phyloP scores from a whole-genome alignment of 2,888 invertebrate species.

The Crioceris asparagi region DNA sequence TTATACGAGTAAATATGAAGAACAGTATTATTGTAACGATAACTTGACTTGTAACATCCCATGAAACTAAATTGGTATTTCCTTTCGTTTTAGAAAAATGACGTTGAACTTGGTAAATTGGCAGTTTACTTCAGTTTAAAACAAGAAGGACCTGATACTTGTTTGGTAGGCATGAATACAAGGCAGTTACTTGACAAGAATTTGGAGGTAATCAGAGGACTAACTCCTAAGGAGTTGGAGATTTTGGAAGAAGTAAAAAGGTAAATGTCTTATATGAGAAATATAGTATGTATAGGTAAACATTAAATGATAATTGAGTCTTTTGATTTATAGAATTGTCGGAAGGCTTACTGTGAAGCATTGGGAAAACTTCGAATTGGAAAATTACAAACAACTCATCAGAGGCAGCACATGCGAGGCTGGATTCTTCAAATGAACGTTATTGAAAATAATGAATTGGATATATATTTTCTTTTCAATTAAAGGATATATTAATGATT shows the following conservation, averaged over 20 bases:
- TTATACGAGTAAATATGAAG: too few species aligned
- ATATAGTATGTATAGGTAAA: background rate
- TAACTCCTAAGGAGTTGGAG: constrained; percentile 53
- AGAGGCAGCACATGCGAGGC: background rate
- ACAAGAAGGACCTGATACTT: constrained; percentile 54
- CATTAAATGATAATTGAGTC: background rate
- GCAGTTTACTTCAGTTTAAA: constrained; percentile 56
- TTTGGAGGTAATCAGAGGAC: constrained; percentile 51
- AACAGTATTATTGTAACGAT: too few species aligned
- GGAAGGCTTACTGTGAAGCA: constrained; percentile 38
- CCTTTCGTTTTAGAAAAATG: constrained; percentile 37
- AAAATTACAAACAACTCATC: constrained; percentile 20
- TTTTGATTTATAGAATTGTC: constrained; percentile 36
- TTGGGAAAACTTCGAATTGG: constrained; percentile 59
- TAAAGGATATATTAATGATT: too few species aligned
- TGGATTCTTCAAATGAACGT: background rate
- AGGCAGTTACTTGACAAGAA: constrained; percentile 50
- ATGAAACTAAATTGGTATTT: background rate
- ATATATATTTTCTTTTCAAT: too few species aligned
- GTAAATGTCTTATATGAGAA: too few species aligned
- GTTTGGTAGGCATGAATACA: constrained; percentile 68
- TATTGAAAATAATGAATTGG: too few species aligned
- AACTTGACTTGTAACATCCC: too few species aligned
- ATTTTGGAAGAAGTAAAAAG: constrained; percentile 38
- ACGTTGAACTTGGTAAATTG: constrained; percentile 59